Percentiles rank a stretch among this genome's conserved stretches.
These are phyloP conservation scores for Drosophila kurseongensis DNA, from an alignment of 1,140 invertebrate genomes.

Conservation along the genomic window DNA sequence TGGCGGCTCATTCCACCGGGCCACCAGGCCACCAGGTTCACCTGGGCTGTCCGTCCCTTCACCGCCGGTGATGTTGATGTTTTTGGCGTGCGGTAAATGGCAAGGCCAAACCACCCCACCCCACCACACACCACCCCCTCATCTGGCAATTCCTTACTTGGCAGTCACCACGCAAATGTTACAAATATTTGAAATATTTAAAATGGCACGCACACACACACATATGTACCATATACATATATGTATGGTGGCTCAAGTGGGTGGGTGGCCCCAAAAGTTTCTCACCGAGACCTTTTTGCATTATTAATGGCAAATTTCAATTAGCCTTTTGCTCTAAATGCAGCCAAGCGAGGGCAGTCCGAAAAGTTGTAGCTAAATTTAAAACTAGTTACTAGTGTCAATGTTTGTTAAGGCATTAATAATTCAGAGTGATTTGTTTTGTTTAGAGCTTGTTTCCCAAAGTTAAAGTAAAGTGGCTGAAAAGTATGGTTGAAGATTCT, in stretches of 20 bases:
- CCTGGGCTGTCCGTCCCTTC: constrained; percentile 20
- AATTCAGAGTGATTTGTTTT: background rate
- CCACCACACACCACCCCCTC: background rate
- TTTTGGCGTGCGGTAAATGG: constrained; percentile 79
- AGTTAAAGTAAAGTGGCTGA: too few species aligned
- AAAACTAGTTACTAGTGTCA: background rate
- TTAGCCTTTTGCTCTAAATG: constrained; percentile 78
- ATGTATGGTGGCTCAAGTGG: background rate
- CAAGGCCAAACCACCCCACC: constrained; percentile 50
- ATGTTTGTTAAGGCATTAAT: background rate
- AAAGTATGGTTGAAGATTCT: too few species aligned
- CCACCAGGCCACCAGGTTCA: constrained; percentile 6
- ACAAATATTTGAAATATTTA: constrained; percentile 82
- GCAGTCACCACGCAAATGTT: constrained; percentile 71
- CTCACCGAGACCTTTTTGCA: constrained; percentile 79
- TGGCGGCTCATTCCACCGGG: constrained; percentile 3
- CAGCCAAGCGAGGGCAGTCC: constrained; percentile 53
- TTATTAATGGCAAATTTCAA: constrained; percentile 81
- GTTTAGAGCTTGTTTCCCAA: too few species aligned
- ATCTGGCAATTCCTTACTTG: constrained; percentile 8
- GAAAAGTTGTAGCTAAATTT: constrained; percentile 16
- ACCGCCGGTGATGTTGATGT: constrained; percentile 53
- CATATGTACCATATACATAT: background rate
- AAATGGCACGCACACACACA: constrained; percentile 75
- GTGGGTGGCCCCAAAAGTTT: constrained; percentile 70